Percentiles rank a stretch among this genome's conserved stretches.
These are phyloP conservation scores for Malurus alboscapulatus DNA, from an alignment of 2,113 vertebrate genomes.

Conservation along the genomic window DNA sequence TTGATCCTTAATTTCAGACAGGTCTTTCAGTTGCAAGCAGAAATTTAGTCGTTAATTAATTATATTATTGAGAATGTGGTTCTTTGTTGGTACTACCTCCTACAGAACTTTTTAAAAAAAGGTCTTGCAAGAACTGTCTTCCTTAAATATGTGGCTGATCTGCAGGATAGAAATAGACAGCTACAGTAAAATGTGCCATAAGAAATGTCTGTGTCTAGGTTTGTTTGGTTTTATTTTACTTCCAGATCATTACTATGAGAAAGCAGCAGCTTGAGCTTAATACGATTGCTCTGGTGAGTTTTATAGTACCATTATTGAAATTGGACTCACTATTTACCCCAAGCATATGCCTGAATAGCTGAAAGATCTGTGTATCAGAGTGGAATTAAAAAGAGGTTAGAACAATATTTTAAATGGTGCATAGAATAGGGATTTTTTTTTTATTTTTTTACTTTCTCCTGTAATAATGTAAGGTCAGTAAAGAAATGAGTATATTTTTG, in stretches of 20 bases:
- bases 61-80: background rate
- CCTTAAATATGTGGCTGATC: background rate
- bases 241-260: conserved; percentile 32
- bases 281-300: background rate
- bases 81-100: background rate
- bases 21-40: background rate
- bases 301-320: conserved; percentile 31
- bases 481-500: background rate
- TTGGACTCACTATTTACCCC: background rate
- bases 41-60: background rate
- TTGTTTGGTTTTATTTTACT: conserved; percentile 34
- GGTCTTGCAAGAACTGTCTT: background rate
- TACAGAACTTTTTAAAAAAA: background rate
- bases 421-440: background rate
- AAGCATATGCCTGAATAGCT: background rate
- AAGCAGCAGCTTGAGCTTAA: conserved; percentile 1
- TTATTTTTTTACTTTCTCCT: background rate
- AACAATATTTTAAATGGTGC: background rate
- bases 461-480: background rate
- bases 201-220: background rate
- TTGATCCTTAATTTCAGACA: background rate
- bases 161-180: background rate
- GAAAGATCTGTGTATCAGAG: background rate
- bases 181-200: background rate
- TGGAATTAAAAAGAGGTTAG: background rate